Percentiles rank a stretch among this genome's conserved stretches.
Evolutionary conservation across 2,888 invertebrate genomes (phyloP).

Genomic region (Petrolisthes manimaculis): DNA sequence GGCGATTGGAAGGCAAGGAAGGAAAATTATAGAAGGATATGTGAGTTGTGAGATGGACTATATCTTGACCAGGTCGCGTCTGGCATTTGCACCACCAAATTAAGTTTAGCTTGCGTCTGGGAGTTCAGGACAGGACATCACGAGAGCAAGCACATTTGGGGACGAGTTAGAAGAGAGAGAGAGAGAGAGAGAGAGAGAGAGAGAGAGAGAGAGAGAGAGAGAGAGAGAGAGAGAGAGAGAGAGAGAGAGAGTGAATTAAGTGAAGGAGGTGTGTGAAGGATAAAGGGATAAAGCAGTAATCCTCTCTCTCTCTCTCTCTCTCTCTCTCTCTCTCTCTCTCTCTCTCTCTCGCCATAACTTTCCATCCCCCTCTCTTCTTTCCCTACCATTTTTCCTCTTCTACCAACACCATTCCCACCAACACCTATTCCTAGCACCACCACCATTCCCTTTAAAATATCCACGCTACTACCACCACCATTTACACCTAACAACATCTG

Average conservation of each 20-base stretch:
- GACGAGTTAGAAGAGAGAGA: not conserved
- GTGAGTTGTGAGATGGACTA: too few relatives aligned
- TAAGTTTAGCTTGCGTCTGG: too few relatives aligned
- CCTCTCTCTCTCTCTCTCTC: constrained; percentile 15
- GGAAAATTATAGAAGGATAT: too few relatives aligned
- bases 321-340: not conserved
- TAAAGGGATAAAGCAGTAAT: not conserved
- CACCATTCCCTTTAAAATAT: constrained; percentile 11
- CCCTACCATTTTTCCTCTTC: not conserved
- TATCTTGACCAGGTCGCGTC: too few relatives aligned
- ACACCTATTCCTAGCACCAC: not conserved
- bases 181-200: constrained; percentile 11
- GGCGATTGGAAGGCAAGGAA: too few relatives aligned
- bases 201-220: not conserved
- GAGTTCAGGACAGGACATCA: too few relatives aligned
- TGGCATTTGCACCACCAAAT: too few relatives aligned
- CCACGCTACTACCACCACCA: too few relatives aligned
- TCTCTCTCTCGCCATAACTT: not conserved
- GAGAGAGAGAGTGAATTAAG: not conserved
- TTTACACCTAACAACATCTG: not conserved
- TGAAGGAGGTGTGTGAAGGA: not conserved
- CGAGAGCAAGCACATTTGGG: too few relatives aligned
- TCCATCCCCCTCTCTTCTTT: not conserved
- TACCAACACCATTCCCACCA: not conserved
- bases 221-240: constrained; percentile 27